These are phyloP conservation scores for Meles meles DNA, from an alignment of 2,113 vertebrate genomes.

Conservation along the genomic window DNA sequence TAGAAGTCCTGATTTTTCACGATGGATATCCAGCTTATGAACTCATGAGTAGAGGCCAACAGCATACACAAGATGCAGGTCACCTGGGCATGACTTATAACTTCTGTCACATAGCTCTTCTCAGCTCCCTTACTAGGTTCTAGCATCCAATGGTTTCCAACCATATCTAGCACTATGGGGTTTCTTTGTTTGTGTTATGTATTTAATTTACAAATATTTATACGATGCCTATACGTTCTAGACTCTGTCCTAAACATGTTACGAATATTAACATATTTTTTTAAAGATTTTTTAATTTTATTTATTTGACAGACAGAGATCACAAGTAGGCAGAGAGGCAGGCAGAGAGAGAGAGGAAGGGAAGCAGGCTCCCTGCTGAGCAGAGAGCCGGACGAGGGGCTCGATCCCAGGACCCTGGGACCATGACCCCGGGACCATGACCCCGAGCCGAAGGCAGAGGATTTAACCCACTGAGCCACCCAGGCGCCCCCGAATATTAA, in stretches of 20 bases:
- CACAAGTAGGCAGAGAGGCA: too few relatives aligned
- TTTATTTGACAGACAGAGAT: too few relatives aligned
- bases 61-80: background rate
- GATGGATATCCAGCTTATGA: background rate
- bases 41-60: background rate
- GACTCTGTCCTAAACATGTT: background rate
- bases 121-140: background rate
- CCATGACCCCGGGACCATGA: too few relatives aligned
- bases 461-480: too few relatives aligned
- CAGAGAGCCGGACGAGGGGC: too few relatives aligned
- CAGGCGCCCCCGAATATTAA: background rate
- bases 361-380: too few relatives aligned
- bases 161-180: background rate
- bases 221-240: background rate
- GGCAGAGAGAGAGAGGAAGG: too few relatives aligned
- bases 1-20: background rate
- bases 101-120: background rate
- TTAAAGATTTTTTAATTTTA: too few relatives aligned
- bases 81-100: background rate
- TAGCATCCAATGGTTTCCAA: background rate
- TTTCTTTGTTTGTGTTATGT: background rate
- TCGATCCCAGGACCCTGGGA: too few relatives aligned
- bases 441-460: too few relatives aligned
- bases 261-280: background rate
- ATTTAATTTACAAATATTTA: background rate